Conservation (phyloP, 2,797 vertebrate species). For the Sciurus carolinensis region DNA sequence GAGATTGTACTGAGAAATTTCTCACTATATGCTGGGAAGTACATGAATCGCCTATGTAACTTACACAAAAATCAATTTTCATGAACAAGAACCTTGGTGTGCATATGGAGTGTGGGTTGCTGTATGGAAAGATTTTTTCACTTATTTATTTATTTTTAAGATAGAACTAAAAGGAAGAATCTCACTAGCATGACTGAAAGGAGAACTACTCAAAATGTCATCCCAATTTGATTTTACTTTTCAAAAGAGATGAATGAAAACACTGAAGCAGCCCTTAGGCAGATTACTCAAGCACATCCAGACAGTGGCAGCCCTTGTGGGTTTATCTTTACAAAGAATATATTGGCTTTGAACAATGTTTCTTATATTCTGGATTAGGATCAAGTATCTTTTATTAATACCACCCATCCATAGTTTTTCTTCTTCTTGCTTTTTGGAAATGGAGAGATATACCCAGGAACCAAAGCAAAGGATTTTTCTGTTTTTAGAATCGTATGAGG, state of each 20-base stretch:
- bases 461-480: neutral
- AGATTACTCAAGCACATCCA: constrained; percentile 55
- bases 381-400: constrained; percentile 2
- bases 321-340: constrained; percentile 70
- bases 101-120: neutral
- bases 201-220: neutral
- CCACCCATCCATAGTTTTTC: neutral
- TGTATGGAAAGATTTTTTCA: constrained; percentile 47
- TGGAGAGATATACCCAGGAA: neutral
- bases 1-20: constrained; percentile 60
- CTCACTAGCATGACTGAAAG: constrained; percentile 8
- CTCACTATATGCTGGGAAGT: constrained; percentile 37
- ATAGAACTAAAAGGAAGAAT: constrained; percentile 14
- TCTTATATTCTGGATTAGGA: constrained; percentile 26
- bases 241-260: constrained; percentile 22
- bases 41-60: constrained; percentile 59
- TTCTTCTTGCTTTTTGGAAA: constrained; percentile 41
- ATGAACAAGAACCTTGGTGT: constrained; percentile 50
- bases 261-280: neutral
- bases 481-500: neutral
- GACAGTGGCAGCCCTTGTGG: neutral
- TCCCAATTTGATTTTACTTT: neutral
- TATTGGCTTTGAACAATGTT: constrained; percentile 24
- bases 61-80: constrained; percentile 73
- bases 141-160: constrained; percentile 55